Base-by-base conservation (phyloP, 2,888 invertebrate species). In the Drosophila kuntzei region DNA sequence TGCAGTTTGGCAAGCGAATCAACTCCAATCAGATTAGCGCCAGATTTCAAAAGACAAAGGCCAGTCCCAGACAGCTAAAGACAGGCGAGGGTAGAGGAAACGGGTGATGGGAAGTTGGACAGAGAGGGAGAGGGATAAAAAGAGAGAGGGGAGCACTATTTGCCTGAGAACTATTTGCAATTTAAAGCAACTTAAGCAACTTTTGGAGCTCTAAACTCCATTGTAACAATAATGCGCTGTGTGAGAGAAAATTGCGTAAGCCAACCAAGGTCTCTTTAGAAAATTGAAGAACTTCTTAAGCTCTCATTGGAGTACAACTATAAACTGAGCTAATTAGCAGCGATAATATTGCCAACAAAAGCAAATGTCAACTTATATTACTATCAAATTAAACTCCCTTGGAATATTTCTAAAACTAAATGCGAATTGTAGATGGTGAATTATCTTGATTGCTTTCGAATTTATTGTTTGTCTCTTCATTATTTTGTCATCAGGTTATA, bases 211-310 rank as follows among this genome's bases (percentile, higher is more conserved):
- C 20, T 11, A 9, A 22, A 41, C 39, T 50, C 44, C 39, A 58
- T 63, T 67, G 67, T 62, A 43, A 47, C 9, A 39, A 58, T 67
- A 69, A 72, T 63, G 29, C 25, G n/a, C 29, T 20, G 16, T 66
- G 51, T 72, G 76, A 69, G 76, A 60, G 84, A 84, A 80, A 82
- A 78, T 87, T 80, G 81, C 82, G 84, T 83, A 80, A 80, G 32
- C 22, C 32, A 9, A 6, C 11, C 54, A 76, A 71, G 72, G 72
- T 39, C 44, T 20, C 25, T 9, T n/a, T n/a, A 55, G 34, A 57
- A 57, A 36, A 46, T 46, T 34, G 32, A 22, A n/a, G 43, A 43
- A 43, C 54, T 54, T 43, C 32, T 22, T 32, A 32, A n/a, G 54
- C 22, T 36, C 8, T 18, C 27, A 8, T n/a, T 22, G 18, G 39